A percentile compares a stretch with the other conserved stretches of the same genome.
These are phyloP conservation scores for Colinus virginianus DNA, from an alignment of 2,113 vertebrate species.

Conservation along the genomic window DNA sequence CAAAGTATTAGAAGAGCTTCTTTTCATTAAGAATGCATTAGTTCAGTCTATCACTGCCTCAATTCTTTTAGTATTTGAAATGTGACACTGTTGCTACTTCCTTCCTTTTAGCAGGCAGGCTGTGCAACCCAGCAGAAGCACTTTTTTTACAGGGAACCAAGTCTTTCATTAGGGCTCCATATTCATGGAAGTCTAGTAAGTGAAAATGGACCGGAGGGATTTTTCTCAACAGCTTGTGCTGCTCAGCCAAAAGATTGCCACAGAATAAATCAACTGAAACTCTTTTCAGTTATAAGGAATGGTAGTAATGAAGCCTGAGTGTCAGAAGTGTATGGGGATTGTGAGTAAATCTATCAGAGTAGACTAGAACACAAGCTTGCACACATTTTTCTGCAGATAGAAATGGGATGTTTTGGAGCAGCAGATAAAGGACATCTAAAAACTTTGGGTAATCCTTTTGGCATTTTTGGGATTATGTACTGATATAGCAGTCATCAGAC, in stretches of 20 bases:
- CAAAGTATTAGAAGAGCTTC: background rate
- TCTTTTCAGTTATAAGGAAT: background rate
- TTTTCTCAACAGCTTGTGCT: background rate
- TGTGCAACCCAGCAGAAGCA: background rate
- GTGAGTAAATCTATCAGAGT: background rate
- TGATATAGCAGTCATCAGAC: background rate
- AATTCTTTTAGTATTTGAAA: background rate
- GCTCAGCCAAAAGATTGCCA: background rate
- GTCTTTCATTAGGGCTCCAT: background rate
- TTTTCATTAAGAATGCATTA: conserved; percentile 15
- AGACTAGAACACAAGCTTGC: background rate
- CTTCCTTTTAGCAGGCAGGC: background rate
- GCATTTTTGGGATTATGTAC: background rate
- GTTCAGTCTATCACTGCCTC: background rate
- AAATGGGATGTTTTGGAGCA: background rate
- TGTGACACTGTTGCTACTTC: background rate
- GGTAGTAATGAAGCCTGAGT: background rate
- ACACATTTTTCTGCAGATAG: background rate
- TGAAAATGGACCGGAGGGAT: background rate
- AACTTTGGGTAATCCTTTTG: background rate
- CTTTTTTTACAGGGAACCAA: background rate
- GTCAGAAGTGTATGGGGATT: background rate
- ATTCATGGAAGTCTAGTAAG: background rate
- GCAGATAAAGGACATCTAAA: background rate
- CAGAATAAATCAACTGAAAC: background rate